phyloP scores from a whole-genome alignment of 2,113 vertebrate species.

The Cyphomyrus discorhynchus region DNA sequence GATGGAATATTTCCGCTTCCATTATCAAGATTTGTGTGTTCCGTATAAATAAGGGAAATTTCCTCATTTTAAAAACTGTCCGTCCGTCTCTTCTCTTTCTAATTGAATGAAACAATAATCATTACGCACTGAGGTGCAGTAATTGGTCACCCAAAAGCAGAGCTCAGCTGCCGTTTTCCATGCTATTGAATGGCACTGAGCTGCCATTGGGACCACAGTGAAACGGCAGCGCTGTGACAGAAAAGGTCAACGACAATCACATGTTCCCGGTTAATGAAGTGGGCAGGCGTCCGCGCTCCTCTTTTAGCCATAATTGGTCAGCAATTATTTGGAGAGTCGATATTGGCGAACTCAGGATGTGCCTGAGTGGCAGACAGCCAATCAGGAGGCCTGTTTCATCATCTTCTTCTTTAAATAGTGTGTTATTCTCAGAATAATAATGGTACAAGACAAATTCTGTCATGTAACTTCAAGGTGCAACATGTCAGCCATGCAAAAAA shows the following conservation, averaged over 20 bases:
- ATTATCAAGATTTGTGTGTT: background rate
- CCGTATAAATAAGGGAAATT: background rate
- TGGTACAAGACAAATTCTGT: background rate
- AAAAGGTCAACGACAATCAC: background rate
- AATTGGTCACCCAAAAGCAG: background rate
- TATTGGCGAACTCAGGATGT: background rate
- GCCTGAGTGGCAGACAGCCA: background rate
- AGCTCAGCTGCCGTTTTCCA: background rate
- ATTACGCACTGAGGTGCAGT: background rate
- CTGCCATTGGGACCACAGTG: background rate
- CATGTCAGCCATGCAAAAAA: background rate
- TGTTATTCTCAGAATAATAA: background rate
- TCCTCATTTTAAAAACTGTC: background rate
- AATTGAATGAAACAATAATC: background rate
- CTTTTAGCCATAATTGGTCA: background rate
- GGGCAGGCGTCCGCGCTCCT: background rate
- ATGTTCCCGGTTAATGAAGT: background rate
- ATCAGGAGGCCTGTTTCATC: background rate
- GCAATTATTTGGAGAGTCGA: background rate
- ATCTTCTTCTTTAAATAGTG: background rate
- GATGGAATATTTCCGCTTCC: background rate
- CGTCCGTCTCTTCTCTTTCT: background rate
- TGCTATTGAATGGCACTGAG: background rate
- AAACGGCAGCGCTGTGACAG: background rate
- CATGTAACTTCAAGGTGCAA: background rate